Percentiles rank a stretch among this genome's conserved stretches.
These are phyloP conservation scores for Percina caprodes DNA, from an alignment of 2,113 vertebrate genomes.

Conservation along the genomic window DNA sequence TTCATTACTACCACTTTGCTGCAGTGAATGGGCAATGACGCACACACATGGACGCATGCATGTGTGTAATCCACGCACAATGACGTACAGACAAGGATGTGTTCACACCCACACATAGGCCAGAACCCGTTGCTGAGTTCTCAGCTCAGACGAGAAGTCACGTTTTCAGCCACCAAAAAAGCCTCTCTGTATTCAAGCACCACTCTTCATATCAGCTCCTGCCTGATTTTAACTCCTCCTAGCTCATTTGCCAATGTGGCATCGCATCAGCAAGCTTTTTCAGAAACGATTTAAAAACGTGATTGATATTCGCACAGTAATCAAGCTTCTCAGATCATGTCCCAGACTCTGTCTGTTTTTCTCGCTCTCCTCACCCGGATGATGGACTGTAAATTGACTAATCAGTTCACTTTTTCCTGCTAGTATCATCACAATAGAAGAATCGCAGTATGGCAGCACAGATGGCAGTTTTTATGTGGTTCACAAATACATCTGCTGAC, in stretches of 20 bases:
- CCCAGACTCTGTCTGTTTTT: constrained; percentile 5
- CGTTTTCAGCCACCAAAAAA: neutral
- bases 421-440: constrained; percentile 42
- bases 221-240: accelerated
- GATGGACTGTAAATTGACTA: constrained; percentile 8
- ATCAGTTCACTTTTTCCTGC: constrained; percentile 22
- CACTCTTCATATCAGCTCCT: neutral
- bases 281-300: neutral
- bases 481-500: constrained; percentile 64
- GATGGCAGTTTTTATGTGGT: constrained; percentile 64
- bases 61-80: constrained; percentile 9
- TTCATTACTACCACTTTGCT: constrained; percentile 40
- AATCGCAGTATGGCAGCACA: constrained; percentile 56
- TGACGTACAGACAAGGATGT: constrained; percentile 17
- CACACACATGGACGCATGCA: constrained; percentile 46
- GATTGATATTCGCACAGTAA: neutral
- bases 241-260: neutral
- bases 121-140: neutral
- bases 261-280: neutral
- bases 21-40: constrained; percentile 68
- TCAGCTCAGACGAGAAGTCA: neutral
- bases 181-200: neutral
- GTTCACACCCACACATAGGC: constrained; percentile 33
- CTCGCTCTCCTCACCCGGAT: neutral
- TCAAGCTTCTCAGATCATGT: constrained; percentile 17